phyloP scores from a whole-genome alignment of 2,797 vertebrate genomes.

The Morus bassanus region DNA sequence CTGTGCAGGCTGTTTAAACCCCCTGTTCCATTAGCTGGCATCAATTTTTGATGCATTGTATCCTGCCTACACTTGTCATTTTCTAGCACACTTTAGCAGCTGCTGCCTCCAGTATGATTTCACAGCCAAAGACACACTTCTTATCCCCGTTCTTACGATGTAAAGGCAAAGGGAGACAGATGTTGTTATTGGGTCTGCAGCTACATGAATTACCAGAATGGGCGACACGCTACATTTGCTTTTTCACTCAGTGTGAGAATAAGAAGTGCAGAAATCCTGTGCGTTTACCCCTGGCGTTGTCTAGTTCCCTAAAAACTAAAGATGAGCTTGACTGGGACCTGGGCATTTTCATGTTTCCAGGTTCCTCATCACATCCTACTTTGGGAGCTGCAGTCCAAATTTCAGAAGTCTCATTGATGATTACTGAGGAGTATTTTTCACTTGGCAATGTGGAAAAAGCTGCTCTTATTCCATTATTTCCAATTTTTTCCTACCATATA shows the following conservation, averaged over 20 bases:
- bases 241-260: neutral
- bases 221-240: neutral
- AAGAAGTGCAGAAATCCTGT: neutral
- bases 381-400: neutral
- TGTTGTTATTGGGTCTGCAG: neutral
- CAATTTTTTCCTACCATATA: neutral
- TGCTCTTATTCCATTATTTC: neutral
- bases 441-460: neutral
- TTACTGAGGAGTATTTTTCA: neutral
- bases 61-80: conserved; percentile 17
- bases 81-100: conserved; percentile 16
- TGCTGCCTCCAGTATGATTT: conserved; percentile 19
- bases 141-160: neutral
- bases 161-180: conserved; percentile 14
- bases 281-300: neutral
- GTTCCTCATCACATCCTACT: neutral
- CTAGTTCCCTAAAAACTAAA: neutral
- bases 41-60: conserved; percentile 28
- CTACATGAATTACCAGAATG: neutral
- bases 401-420: neutral
- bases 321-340: neutral
- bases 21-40: neutral
- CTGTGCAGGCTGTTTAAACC: neutral
- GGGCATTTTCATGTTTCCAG: neutral
- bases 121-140: conserved; percentile 5